Conservation (phyloP, 2,888 invertebrate species). For the Ormyrus pomaceus region DNA sequence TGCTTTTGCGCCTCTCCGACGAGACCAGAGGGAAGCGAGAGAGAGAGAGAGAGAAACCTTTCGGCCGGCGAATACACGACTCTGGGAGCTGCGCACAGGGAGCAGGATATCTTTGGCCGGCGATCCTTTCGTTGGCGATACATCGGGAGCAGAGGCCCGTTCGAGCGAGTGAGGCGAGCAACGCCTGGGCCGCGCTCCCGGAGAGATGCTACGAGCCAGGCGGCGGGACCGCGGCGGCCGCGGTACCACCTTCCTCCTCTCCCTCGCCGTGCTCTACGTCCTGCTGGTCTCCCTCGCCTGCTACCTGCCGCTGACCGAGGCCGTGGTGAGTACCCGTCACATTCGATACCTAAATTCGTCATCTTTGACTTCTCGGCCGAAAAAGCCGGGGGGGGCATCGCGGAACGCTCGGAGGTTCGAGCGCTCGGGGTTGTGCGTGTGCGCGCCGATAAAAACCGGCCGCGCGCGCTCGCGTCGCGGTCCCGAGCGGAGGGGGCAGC, state of each 20-base stretch:
- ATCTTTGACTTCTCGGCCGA: not conserved
- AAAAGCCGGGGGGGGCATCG: not conserved
- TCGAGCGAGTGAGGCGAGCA: not conserved
- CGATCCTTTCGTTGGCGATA: too few relatives aligned
- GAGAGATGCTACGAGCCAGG: not conserved
- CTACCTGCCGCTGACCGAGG: conserved; percentile 59
- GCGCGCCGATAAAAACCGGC: conserved; percentile 44
- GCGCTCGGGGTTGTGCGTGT: not conserved
- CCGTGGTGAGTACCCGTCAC: conserved; percentile 65
- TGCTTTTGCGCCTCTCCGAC: not conserved
- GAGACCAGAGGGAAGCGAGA: too few relatives aligned
- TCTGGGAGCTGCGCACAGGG: too few relatives aligned
- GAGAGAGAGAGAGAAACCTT: too few relatives aligned
- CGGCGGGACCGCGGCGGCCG: not conserved
- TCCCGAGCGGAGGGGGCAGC: conserved; percentile 6
- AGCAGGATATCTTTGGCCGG: too few relatives aligned
- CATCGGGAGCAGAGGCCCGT: too few relatives aligned
- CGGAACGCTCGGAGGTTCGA: not conserved
- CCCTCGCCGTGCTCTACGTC: conserved; percentile 26
- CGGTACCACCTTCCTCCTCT: conserved; percentile 46
- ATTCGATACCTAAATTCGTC: not conserved
- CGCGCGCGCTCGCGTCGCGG: conserved; percentile 13
- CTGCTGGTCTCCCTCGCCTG: conserved; percentile 60
- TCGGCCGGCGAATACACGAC: too few relatives aligned
- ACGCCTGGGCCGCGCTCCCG: not conserved